These are phyloP conservation scores for Aspidapion aeneum DNA, from an alignment of 2,888 invertebrate species.

Conservation along the genomic window DNA sequence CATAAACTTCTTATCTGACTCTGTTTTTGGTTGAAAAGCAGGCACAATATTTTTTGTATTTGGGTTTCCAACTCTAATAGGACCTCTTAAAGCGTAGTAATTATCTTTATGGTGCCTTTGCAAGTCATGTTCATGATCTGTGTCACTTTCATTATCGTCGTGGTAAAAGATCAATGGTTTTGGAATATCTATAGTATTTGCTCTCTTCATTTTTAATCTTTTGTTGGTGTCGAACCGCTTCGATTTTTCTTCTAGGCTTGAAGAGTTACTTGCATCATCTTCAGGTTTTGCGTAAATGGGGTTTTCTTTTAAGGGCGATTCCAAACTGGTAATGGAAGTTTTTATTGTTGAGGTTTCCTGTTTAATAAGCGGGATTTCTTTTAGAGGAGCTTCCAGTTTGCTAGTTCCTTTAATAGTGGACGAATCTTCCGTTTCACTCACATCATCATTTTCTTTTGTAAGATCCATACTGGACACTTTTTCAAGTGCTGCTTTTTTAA, in stretches of 20 bases:
- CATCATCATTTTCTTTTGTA: slow-evolving; percentile 5
- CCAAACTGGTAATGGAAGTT: slow-evolving; percentile 20
- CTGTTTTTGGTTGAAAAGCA: slow-evolving; percentile 75
- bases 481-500: slow-evolving; percentile 33
- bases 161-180: slow-evolving; percentile 56
- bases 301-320: slow-evolving; percentile 42
- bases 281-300: slow-evolving; percentile 37
- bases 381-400: slow-evolving; percentile 34
- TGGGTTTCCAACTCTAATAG: slow-evolving; percentile 54
- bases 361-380: slow-evolving; percentile 37
- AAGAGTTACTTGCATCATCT: slow-evolving; percentile 8
- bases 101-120: slow-evolving; percentile 41
- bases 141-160: slow-evolving; percentile 49
- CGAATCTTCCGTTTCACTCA: slow-evolving; percentile 4
- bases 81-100: slow-evolving; percentile 54
- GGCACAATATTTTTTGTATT: slow-evolving; percentile 50
- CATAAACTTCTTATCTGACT: slow-evolving; percentile 79
- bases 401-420: slow-evolving; percentile 35
- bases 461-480: slow-evolving; percentile 26
- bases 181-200: slow-evolving; percentile 86
- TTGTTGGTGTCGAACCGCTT: slow-evolving; percentile 56
- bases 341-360: slow-evolving; percentile 19
- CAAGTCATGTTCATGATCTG: slow-evolving; percentile 40
- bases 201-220: slow-evolving; percentile 78
- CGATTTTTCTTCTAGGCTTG: slow-evolving; percentile 34